Percentiles rank a stretch among this genome's conserved stretches.
Conservation (phyloP, 2,888 invertebrate genomes). For the Eupithecia insigniata region DNA sequence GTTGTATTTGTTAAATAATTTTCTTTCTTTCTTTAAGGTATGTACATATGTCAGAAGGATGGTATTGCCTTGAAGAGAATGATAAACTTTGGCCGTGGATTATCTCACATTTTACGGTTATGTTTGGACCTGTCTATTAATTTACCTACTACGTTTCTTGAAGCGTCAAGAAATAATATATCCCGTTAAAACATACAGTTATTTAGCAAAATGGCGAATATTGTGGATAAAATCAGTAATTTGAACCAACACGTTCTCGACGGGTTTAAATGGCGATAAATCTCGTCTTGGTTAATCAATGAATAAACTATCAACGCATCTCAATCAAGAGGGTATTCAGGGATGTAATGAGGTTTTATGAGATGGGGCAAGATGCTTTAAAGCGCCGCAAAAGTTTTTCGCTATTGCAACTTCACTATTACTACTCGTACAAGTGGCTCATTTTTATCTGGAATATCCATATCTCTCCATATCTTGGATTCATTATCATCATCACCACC, state of each 20-base stretch:
- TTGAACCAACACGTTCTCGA: conserved; percentile 28
- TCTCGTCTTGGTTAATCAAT: conserved; percentile 13
- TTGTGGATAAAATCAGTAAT: conserved; percentile 7
- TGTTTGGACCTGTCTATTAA: neutral
- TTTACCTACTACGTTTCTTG: neutral
- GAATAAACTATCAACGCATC: conserved; percentile 14
- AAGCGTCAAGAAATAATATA: neutral
- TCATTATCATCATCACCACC: too few relatives aligned
- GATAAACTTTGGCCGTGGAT: neutral
- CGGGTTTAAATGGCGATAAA: conserved; percentile 51
- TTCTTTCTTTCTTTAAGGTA: too few relatives aligned
- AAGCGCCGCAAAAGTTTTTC: neutral
- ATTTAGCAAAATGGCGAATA: conserved; percentile 6
- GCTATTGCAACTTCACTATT: neutral
- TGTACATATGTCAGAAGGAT: neutral
- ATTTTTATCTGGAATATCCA: too few relatives aligned
- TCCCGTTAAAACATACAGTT: conserved; percentile 1
- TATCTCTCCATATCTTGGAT: too few relatives aligned
- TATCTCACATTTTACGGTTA: conserved; percentile 1
- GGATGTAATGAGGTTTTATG: neutral
- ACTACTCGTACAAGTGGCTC: neutral
- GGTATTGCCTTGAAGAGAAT: neutral
- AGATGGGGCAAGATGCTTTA: neutral
- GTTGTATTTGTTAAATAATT: too few relatives aligned
- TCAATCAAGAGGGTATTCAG: conserved; percentile 7